phyloP scores from a whole-genome alignment of 2,888 invertebrate genomes.

The Luffia ferchaultella region DNA sequence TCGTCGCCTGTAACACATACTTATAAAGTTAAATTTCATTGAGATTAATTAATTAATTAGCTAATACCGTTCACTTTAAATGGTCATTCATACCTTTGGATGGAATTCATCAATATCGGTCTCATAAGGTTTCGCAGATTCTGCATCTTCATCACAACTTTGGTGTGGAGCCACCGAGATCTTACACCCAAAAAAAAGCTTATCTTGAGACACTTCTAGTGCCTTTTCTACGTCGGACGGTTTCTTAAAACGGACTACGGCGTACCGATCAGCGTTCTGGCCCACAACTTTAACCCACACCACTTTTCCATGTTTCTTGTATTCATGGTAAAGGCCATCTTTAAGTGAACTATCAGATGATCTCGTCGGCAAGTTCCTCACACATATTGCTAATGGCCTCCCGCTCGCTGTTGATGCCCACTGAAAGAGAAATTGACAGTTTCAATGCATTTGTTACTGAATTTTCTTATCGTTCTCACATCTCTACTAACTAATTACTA shows the following conservation, averaged over 20 bases:
- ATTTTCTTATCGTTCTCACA: too few species aligned
- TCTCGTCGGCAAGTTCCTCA: conserved; percentile 87
- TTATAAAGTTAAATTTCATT: neutral
- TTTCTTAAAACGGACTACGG: conserved; percentile 93
- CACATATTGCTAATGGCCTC: conserved; percentile 88
- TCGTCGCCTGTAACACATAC: conserved; percentile 71
- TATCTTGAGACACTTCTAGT: conserved; percentile 93
- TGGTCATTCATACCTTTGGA: conserved; percentile 70
- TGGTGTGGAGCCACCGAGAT: conserved; percentile 95
- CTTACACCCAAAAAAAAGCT: conserved; percentile 96
- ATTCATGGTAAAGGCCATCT: conserved; percentile 98
- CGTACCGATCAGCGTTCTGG: conserved; percentile 90
- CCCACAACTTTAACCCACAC: conserved; percentile 95
- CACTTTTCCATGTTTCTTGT: conserved; percentile 98
- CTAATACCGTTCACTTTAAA: neutral
- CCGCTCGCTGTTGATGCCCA: conserved; percentile 73
- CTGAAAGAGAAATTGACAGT: conserved; percentile 23
- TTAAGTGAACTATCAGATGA: conserved; percentile 94
- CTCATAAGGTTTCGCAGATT: conserved; percentile 88
- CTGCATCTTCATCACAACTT: conserved; percentile 87
- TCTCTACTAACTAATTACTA: too few species aligned
- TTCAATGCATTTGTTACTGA: too few species aligned
- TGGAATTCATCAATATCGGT: conserved; percentile 97
- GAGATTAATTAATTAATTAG: too few species aligned
- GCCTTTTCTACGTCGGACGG: conserved; percentile 97